phyloP scores from a whole-genome alignment of 2,113 vertebrate species.

The Seriola rivoliana region DNA sequence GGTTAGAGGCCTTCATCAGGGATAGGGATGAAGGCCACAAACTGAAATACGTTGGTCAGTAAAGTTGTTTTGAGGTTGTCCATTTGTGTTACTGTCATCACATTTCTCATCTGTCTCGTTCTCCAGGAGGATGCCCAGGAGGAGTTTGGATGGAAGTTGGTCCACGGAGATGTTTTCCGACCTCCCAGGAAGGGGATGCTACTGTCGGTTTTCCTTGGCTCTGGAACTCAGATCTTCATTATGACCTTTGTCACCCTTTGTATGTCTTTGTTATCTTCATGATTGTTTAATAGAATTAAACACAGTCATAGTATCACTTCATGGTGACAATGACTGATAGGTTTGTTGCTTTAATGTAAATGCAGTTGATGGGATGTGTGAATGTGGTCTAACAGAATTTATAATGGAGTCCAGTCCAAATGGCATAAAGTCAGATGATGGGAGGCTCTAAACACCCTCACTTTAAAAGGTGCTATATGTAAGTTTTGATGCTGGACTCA shows the following conservation, averaged over 20 bases:
- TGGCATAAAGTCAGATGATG: background rate
- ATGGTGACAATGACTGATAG: background rate
- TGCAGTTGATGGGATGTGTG: background rate
- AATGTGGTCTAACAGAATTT: too few relatives aligned
- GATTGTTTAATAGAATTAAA: background rate
- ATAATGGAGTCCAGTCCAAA: too few relatives aligned
- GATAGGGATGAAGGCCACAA: too few relatives aligned
- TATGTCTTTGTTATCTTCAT: conserved; percentile 74
- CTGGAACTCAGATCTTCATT: conserved; percentile 95
- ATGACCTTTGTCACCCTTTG: conserved; percentile 97
- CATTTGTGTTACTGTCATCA: background rate
- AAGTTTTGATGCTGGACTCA: too few relatives aligned
- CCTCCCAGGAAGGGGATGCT: conserved; percentile 95
- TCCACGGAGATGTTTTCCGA: conserved; percentile 95
- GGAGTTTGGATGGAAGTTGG: conserved; percentile 97
- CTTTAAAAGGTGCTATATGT: too few relatives aligned
- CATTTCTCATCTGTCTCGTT: background rate
- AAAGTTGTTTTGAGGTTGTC: too few relatives aligned
- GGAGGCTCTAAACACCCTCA: too few relatives aligned
- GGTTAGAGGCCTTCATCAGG: too few relatives aligned
- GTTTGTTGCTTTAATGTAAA: background rate
- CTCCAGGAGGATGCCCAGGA: conserved; percentile 95
- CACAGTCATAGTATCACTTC: background rate
- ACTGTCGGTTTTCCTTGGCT: conserved; percentile 93
- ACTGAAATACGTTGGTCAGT: too few relatives aligned